A percentile compares a stretch with the other conserved stretches of the same genome.
These are phyloP conservation scores for Prosopocoilus inquinatus DNA, from an alignment of 2,888 invertebrate species.

Conservation along the genomic window DNA sequence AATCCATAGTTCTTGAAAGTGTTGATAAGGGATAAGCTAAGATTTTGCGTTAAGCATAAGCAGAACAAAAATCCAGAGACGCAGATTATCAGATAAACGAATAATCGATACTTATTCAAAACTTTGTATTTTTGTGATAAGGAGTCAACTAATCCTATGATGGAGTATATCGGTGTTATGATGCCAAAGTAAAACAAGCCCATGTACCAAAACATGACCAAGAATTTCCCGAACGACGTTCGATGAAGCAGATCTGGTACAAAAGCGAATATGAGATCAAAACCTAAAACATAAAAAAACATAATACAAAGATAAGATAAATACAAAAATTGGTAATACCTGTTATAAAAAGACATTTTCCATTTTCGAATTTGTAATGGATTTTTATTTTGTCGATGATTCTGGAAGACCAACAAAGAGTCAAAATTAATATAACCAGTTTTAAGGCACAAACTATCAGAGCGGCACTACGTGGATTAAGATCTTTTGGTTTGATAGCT, in stretches of 20 bases:
- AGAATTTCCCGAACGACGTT: conserved; percentile 7
- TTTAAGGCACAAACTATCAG: conserved; percentile 7
- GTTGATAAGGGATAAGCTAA: conserved; percentile 11
- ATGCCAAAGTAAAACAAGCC: conserved; percentile 10
- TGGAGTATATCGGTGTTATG: conserved; percentile 11
- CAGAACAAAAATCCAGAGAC: conserved; percentile 6
- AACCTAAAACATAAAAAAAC: conserved; percentile 4
- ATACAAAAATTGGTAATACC: neutral
- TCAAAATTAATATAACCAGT: conserved; percentile 1
- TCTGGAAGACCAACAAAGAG: conserved; percentile 6
- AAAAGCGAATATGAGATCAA: conserved; percentile 6
- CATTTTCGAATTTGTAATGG: conserved; percentile 8
- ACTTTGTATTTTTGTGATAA: conserved; percentile 17
- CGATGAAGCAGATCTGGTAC: conserved; percentile 13
- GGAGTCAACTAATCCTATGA: conserved; percentile 15
- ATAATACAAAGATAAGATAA: neutral
- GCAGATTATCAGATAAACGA: conserved; percentile 14
- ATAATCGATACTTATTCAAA: conserved; percentile 9
- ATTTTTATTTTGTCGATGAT: neutral
- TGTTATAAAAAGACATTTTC: conserved; percentile 4
- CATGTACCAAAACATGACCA: conserved; percentile 18
- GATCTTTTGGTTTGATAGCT: conserved; percentile 11
- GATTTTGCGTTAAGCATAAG: conserved; percentile 7
- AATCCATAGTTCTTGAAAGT: conserved; percentile 18
- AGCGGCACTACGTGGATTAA: conserved; percentile 13